A percentile compares a stretch with the other conserved stretches of the same genome.
phyloP scores from a whole-genome alignment of 2,888 invertebrate genomes.

The Heterodera filipjevi region DNA sequence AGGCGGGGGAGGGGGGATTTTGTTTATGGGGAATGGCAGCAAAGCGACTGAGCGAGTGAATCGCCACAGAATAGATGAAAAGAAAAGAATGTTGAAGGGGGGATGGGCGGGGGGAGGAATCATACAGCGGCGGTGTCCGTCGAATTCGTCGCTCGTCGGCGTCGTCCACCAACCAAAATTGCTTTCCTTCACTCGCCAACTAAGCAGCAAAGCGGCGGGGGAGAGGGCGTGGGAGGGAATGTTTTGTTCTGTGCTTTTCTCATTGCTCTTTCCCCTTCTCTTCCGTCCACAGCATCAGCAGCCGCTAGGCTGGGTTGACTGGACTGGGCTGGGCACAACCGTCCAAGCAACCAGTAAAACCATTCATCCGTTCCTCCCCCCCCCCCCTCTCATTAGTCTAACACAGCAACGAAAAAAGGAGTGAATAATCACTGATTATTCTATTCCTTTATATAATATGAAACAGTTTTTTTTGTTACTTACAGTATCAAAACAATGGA shows the following conservation, averaged over 20 bases:
- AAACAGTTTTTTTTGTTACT: too few relatives aligned
- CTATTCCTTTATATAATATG: too few relatives aligned
- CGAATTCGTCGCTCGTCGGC: slow-evolving; percentile 2
- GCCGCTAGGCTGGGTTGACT: too few relatives aligned
- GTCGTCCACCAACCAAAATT: slow-evolving; percentile 10
- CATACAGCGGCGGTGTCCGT: not conserved
- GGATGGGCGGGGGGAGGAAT: not conserved
- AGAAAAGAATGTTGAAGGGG: not conserved
- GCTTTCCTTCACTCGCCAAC: not conserved
- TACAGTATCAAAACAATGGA: too few relatives aligned
- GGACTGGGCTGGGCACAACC: not conserved
- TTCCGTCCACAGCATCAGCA: not conserved
- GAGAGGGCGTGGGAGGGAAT: not conserved
- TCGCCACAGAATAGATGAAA: not conserved
- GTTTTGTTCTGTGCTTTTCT: not conserved
- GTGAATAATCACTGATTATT: too few relatives aligned
- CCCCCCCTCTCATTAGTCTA: slow-evolving; percentile 10
- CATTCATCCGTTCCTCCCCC: slow-evolving; percentile 2
- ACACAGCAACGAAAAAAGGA: not conserved
- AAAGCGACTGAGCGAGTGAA: not conserved
- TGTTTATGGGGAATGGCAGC: not conserved
- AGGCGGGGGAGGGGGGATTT: not conserved
- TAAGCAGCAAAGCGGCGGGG: not conserved
- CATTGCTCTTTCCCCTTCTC: not conserved
- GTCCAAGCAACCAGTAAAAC: slow-evolving; percentile 1